Conservation (phyloP, 2,888 invertebrate genomes). For the Xanthostigma xanthostigma region DNA sequence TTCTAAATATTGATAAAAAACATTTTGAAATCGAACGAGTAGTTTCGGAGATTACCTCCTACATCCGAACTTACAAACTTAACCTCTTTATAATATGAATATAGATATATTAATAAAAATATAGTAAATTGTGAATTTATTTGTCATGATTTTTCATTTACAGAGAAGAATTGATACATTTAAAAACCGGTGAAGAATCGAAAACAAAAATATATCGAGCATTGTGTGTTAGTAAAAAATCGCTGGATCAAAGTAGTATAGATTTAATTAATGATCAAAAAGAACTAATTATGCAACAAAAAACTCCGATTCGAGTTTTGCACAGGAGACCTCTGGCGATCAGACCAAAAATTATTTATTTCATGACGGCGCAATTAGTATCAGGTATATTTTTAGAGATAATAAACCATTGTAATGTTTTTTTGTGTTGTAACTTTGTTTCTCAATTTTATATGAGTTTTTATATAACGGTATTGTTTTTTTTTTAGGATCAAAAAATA, state of each 20-base stretch:
- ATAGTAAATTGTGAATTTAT: not conserved
- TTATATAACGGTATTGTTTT: not conserved
- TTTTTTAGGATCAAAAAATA: conserved; percentile 28
- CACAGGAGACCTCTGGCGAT: conserved; percentile 66
- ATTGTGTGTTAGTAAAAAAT: conserved; percentile 38
- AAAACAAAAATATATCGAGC: conserved; percentile 83
- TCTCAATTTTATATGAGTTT: not conserved
- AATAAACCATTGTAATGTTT: not conserved
- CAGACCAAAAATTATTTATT: conserved; percentile 49
- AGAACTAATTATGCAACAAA: conserved; percentile 51
- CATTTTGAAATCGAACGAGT: no score
- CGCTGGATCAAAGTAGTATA: conserved; percentile 36
- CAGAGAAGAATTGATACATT: conserved; percentile 47
- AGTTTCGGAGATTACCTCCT: no score
- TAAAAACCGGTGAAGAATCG: conserved; percentile 77
- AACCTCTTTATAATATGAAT: no score
- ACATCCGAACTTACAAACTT: no score
- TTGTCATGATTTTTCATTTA: conserved; percentile 10
- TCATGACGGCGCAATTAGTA: conserved; percentile 41
- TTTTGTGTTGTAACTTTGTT: not conserved
- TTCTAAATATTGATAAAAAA: no score
- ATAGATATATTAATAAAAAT: no score
- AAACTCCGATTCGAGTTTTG: conserved; percentile 80
- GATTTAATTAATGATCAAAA: conserved; percentile 27
- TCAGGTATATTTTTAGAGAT: conserved; percentile 22